These are phyloP conservation scores for Atherinosoma microstoma DNA, from an alignment of 2,797 vertebrate genomes.

Conservation along the genomic window DNA sequence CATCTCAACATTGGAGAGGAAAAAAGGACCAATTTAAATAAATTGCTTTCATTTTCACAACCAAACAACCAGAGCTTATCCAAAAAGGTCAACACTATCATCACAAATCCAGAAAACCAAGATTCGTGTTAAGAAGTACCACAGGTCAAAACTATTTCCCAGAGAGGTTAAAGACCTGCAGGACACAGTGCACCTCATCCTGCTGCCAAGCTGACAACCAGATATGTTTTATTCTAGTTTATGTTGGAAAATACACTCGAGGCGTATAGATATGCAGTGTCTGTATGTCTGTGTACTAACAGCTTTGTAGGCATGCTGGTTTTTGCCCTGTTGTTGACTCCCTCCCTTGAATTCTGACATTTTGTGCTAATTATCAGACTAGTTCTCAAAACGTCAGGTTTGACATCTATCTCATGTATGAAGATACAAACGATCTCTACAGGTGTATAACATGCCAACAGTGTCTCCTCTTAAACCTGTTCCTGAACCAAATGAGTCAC, in stretches of 20 bases:
- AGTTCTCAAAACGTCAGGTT: not conserved
- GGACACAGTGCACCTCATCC: not conserved
- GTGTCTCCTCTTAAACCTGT: too few species aligned
- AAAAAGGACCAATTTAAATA: too few species aligned
- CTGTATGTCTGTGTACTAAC: conserved; percentile 36
- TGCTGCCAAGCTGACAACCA: not conserved
- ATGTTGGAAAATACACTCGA: not conserved
- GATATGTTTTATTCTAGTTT: not conserved
- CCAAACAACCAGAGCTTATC: not conserved
- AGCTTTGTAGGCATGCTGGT: conserved; percentile 49
- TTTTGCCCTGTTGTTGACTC: conserved; percentile 43
- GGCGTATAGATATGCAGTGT: not conserved
- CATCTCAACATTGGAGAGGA: not conserved
- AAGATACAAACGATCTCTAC: too few species aligned
- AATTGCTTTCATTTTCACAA: not conserved
- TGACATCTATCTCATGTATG: too few species aligned
- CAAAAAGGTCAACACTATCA: too few species aligned
- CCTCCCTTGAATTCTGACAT: conserved; percentile 43
- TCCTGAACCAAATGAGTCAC: too few species aligned
- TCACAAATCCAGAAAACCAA: too few species aligned
- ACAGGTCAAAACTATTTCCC: too few species aligned
- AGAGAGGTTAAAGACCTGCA: not conserved
- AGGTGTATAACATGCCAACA: too few species aligned
- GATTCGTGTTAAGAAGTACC: too few species aligned
- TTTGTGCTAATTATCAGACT: not conserved